A percentile compares a stretch with the other conserved stretches of the same genome.
These are phyloP conservation scores for Sapayoa aenigma DNA, from an alignment of 2,113 vertebrate genomes.

Conservation along the genomic window DNA sequence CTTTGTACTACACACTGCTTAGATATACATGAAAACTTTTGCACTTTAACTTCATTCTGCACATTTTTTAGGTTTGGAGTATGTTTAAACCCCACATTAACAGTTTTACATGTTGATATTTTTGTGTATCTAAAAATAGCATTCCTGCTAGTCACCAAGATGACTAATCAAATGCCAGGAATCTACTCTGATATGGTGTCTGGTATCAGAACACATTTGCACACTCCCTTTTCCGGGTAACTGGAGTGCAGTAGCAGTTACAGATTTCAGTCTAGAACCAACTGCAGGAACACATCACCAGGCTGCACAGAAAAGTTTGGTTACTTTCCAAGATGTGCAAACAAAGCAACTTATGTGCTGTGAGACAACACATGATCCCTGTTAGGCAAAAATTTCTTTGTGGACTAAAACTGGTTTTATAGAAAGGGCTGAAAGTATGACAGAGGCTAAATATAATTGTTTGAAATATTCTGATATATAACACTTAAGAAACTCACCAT, in stretches of 20 bases:
- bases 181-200: not conserved
- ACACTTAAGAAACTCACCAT: not conserved
- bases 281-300: not conserved
- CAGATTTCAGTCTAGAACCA: not conserved
- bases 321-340: not conserved
- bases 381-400: not conserved
- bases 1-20: not conserved
- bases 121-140: not conserved
- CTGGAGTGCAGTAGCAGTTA: not conserved
- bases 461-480: not conserved
- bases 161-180: slow-evolving; percentile 4
- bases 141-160: not conserved
- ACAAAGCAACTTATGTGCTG: not conserved
- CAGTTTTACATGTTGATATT: not conserved
- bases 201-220: not conserved
- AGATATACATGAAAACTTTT: not conserved
- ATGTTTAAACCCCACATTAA: not conserved
- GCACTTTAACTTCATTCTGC: not conserved
- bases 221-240: not conserved
- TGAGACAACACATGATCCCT: not conserved
- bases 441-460: not conserved
- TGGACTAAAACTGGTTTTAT: not conserved
- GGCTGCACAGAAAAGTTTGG: not conserved
- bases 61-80: not conserved
- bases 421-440: not conserved